Evolutionary conservation across 2,113 vertebrate species (phyloP).

Genomic region (Butorides virescens): DNA sequence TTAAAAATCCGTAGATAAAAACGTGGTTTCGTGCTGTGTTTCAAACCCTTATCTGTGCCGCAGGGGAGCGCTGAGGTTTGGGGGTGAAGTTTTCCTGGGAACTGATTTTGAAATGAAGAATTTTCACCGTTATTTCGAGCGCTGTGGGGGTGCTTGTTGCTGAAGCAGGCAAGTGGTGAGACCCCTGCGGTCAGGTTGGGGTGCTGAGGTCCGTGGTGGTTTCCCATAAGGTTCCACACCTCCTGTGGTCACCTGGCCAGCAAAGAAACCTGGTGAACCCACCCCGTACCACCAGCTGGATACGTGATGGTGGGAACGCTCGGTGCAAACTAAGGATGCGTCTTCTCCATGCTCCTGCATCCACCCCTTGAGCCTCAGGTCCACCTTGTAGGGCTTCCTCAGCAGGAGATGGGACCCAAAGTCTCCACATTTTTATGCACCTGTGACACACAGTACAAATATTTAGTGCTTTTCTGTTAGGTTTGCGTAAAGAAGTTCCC

Average conservation of each 20-base stretch:
- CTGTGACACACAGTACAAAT: rapidly evolving
- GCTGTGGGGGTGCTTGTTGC: neutral
- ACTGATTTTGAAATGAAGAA: rapidly evolving
- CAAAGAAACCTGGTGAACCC: neutral
- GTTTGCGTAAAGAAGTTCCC: neutral
- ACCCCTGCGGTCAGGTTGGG: neutral
- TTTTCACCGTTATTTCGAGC: neutral
- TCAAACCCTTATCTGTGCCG: neutral
- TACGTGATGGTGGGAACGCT: neutral
- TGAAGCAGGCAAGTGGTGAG: neutral
- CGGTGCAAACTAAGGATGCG: rapidly evolving
- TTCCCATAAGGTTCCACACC: neutral
- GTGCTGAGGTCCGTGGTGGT: neutral
- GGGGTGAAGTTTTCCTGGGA: neutral
- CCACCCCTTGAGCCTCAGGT: neutral
- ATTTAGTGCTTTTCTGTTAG: neutral
- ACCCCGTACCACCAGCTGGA: rapidly evolving
- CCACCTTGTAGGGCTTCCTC: neutral
- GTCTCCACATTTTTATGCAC: rapidly evolving
- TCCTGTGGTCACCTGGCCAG: neutral
- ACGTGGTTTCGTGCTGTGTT: rapidly evolving
- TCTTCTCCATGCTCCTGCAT: neutral
- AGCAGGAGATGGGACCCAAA: neutral
- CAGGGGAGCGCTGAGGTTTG: neutral
- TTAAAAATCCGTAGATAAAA: neutral